Evolutionary conservation across 1,140 invertebrate species (phyloP).

Genomic region (Argopecten irradians): DNA sequence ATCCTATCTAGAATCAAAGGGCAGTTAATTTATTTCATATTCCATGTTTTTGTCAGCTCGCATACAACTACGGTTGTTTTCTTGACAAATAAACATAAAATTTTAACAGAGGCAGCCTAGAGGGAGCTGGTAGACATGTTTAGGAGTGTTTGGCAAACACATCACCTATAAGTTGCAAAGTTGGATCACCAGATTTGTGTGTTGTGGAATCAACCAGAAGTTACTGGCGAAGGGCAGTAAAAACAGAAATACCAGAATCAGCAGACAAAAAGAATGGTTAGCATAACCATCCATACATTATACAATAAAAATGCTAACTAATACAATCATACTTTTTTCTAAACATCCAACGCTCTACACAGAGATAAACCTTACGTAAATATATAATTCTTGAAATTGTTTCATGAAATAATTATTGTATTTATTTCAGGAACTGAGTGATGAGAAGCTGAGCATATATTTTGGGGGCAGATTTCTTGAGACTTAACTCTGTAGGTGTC

Average conservation of each 20-base stretch:
- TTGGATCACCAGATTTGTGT: background rate
- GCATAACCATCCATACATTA: background rate
- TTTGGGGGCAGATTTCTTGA: background rate
- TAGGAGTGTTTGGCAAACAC: background rate
- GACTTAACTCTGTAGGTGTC: conserved; percentile 8
- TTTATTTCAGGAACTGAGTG: background rate
- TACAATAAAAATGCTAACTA: background rate
- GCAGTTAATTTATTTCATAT: background rate
- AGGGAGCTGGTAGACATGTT: background rate
- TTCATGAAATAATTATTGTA: background rate
- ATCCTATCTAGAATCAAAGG: background rate
- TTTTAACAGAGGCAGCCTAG: background rate
- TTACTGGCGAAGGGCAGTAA: background rate
- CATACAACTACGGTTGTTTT: background rate
- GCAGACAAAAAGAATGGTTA: background rate
- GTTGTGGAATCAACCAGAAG: background rate
- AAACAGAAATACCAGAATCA: background rate
- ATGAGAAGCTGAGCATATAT: background rate
- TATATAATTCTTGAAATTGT: background rate
- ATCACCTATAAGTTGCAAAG: background rate
- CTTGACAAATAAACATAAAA: background rate
- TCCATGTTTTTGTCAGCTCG: background rate
- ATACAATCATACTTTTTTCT: background rate
- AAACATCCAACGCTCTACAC: background rate
- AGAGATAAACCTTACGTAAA: background rate